Evolutionary conservation across 2,113 vertebrate genomes (phyloP), one percentile per base, ranked within the genome.

Genomic region (Euleptes europaea): DNA sequence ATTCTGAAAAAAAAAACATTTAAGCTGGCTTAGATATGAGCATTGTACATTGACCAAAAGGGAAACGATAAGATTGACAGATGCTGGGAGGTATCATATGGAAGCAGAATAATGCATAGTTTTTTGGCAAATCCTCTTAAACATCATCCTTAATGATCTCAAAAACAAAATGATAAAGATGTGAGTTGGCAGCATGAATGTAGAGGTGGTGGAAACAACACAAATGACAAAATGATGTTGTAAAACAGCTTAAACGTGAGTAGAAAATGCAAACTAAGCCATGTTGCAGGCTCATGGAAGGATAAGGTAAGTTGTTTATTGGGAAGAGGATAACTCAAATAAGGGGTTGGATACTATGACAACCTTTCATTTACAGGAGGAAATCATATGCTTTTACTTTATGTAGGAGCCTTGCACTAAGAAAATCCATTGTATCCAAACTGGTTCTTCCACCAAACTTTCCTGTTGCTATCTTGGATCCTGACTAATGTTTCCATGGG

Each of bases 1-100:
- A 51, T 78, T 11, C 33, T 84, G 60, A 84, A 78, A 84, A 84
- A 78, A 57, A 57, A 70, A n/a, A n/a, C n/a, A 78, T 84, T 44
- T 57, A 12, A 49, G 51, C n/a, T 60, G 75, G 54, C 12, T 70
- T 67, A 49, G 65, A 78, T 42, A 28, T 57, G 49, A 84, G 17
- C 15, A 70, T 57, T 54, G 38, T 42, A 42, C 49, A 70, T 38
- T 69, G 47, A 57, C 35, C 74, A 70, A 40, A 11, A 51, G 26
- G 38, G 21, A 72, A 31, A 82, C 31, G 13, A 10, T 23, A 38
- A 42, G 69, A 60, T 19, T 42, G 14, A 67, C 31, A 47, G 42
- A 49, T 21, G 40, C 28, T 33, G 63, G 13, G 15, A 33, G 33
- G 31, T 10, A 80, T 47, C 63, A 47, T 21, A 49, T 35, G 13